Conservation (phyloP, 1,140 invertebrate genomes). For the Drosophila hydei region DNA sequence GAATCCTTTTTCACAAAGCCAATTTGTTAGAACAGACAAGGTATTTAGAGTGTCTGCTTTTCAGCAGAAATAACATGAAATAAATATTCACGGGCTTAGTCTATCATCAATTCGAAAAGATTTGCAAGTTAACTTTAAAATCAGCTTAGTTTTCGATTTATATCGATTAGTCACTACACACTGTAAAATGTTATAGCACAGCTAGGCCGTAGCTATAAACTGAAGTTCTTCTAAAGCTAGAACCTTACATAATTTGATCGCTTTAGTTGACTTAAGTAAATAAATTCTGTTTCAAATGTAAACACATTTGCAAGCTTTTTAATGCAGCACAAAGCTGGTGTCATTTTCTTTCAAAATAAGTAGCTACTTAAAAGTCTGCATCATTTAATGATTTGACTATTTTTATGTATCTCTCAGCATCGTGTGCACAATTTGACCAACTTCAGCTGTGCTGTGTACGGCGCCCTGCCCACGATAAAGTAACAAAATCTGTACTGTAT, state of each 20-base stretch:
- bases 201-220: no score
- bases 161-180: no score
- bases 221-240: no score
- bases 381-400: constrained; percentile 26
- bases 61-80: no score
- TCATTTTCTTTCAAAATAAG: constrained; percentile 3
- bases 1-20: background rate
- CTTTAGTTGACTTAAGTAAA: background rate
- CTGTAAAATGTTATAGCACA: no score
- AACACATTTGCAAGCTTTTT: background rate
- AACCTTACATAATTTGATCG: no score
- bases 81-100: no score
- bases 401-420: constrained; percentile 22
- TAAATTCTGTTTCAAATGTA: background rate
- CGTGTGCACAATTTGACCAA: constrained; percentile 1
- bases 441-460: background rate
- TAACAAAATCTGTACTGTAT: constrained; percentile 31
- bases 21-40: background rate
- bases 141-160: background rate
- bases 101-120: background rate
- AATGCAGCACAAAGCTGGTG: background rate
- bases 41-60: background rate
- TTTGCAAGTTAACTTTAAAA: background rate
- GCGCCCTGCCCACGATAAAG: constrained; percentile 29
- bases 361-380: constrained; percentile 6